Evolutionary conservation across 2,888 invertebrate genomes (phyloP), one percentile per base, ranked within the genome.

Genomic region (Synanthedon tipuliformis): DNA sequence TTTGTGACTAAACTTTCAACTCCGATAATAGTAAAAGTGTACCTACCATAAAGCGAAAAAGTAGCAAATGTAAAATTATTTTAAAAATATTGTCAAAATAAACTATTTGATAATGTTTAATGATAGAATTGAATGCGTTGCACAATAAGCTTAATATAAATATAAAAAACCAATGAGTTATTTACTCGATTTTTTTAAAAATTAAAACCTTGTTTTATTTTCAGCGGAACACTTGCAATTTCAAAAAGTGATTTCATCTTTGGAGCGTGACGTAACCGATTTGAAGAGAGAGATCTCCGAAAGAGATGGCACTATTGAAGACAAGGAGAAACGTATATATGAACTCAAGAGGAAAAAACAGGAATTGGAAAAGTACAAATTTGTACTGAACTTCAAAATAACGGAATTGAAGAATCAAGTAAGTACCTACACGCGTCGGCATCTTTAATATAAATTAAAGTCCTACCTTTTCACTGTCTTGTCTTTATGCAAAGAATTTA

Each of bases 311-410:
- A 93, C 94, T 0, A 95, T 97, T 55, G 93, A 93, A 63, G 93
- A 94, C 51, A 96, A 95, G 78, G 96, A 97, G 74, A 93, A 92
- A 65, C 89, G 92, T 57, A 95, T 97, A 60, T 92, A 92, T 64
- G 95, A 95, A 61, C 76, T 96, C 55, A 94, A 95, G 72, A 91
- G 92, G 59, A 94, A 93, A 69, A 96, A 95, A 69, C 92, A 93
- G 68, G 96, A 97, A 70, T 78, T 97, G 58, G 96, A 97, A 71
- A 97, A 97, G 75, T 95, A 94, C 74, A 96, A 95, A 71, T 96
- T 95, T 74, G 95, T 97, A 1, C 81, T 97, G 40, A 94, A 95
- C 68, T 95, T 95, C 71, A 96, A 96, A 78, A 95, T 97, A 55
- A 92, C 93, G 40, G 96, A 97, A 67, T 76, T 97, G 18, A 94